Conservation (phyloP, 30 jellyfish, hydroid and myxozoan species). For the Aurelia aurita region DNA sequence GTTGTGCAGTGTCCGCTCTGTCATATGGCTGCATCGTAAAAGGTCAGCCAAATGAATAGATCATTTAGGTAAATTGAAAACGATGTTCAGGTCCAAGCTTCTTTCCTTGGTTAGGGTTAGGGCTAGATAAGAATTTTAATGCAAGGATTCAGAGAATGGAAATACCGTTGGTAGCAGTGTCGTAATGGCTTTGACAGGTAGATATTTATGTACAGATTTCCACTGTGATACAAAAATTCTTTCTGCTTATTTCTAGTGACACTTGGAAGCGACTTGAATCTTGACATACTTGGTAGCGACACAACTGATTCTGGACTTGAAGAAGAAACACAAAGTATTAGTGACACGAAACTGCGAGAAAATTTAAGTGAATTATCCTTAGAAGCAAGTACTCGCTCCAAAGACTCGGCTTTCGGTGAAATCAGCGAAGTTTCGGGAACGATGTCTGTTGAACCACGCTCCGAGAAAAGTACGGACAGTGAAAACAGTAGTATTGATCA, state of each 20-base stretch:
- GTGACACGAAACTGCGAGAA: constrained; percentile 30
- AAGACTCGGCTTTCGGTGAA: constrained; percentile 64
- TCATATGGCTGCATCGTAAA: too few species aligned
- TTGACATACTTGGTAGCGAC: constrained; percentile 53
- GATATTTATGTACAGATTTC: not conserved
- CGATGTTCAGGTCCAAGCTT: too few species aligned
- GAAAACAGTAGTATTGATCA: constrained; percentile 30
- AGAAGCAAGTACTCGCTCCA: constrained; percentile 45
- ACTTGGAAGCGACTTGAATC: constrained; percentile 61
- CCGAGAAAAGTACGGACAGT: constrained; percentile 21
- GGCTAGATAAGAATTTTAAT: too few species aligned
- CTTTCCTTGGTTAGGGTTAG: too few species aligned
- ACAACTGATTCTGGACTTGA: constrained; percentile 90
- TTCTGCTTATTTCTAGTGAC: constrained; percentile 18
- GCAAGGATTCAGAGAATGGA: too few species aligned
- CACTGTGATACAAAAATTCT: not conserved
- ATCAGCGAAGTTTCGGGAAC: constrained; percentile 28
- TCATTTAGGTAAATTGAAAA: too few species aligned
- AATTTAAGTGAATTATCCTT: constrained; percentile 47
- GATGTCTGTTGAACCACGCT: constrained; percentile 35
- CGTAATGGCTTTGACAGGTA: not conserved
- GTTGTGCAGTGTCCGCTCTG: too few species aligned
- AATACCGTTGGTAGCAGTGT: too few species aligned
- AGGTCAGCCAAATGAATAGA: too few species aligned
- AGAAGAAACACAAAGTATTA: constrained; percentile 74